Conservation (phyloP, 2,797 vertebrate species). For the Myotis myotis region DNA sequence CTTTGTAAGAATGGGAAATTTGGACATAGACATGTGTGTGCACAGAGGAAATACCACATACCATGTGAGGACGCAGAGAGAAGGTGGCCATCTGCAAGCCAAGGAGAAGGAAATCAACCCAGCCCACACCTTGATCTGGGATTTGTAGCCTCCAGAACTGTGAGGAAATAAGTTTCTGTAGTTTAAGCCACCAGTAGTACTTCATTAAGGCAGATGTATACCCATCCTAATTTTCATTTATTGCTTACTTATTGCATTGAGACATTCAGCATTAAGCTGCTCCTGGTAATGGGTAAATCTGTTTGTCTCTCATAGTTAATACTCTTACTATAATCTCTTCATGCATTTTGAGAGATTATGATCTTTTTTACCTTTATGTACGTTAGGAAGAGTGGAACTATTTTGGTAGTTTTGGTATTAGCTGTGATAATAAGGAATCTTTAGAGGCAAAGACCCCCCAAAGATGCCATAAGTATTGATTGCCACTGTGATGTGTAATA, state of each 20-base stretch:
- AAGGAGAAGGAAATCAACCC: neutral
- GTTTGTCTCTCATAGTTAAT: neutral
- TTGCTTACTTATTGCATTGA: neutral
- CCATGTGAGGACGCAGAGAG: neutral
- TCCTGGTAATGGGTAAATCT: neutral
- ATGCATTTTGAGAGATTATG: neutral
- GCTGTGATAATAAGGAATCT: conserved; percentile 7
- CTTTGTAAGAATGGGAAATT: neutral
- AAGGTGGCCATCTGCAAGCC: neutral
- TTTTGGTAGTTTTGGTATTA: conserved; percentile 35
- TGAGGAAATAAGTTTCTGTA: neutral
- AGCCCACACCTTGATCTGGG: neutral
- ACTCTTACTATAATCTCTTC: neutral
- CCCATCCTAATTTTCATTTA: neutral
- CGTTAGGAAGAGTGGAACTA: neutral
- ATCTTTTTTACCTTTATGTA: conserved; percentile 27
- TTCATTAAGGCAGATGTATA: neutral
- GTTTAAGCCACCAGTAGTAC: neutral
- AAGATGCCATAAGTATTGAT: neutral
- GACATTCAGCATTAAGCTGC: neutral
- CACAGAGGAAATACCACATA: neutral
- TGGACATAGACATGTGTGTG: neutral
- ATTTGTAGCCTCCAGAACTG: neutral
- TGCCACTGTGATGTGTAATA: neutral
- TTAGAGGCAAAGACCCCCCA: neutral